Evolutionary conservation across 2,888 invertebrate species (phyloP).

Genomic region (Metacarcinus magister): DNA sequence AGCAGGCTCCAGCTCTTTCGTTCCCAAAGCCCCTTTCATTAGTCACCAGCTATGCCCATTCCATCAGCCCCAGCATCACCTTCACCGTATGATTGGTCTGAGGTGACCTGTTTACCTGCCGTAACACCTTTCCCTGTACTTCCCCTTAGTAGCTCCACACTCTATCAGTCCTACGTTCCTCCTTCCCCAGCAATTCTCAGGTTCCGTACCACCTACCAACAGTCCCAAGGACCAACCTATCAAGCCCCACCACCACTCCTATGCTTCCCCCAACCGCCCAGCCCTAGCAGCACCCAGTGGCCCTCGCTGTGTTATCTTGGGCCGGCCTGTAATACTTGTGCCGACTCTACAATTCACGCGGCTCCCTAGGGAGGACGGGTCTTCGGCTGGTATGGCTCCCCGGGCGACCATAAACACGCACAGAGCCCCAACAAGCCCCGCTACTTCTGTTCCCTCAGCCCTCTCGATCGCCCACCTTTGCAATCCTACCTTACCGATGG

Average conservation of each 20-base stretch:
- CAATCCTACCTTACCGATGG: constrained; percentile 58
- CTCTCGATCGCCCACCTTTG: constrained; percentile 54
- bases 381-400: constrained; percentile 73
- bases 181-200: background rate
- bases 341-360: constrained; percentile 76
- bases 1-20: too few relatives aligned
- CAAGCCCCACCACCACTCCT: background rate
- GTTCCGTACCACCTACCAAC: background rate
- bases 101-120: background rate
- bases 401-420: constrained; percentile 73
- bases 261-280: background rate
- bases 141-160: background rate
- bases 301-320: constrained; percentile 18
- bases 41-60: background rate
- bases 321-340: constrained; percentile 74
- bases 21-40: background rate
- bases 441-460: constrained; percentile 65
- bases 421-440: constrained; percentile 68
- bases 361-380: constrained; percentile 64
- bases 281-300: constrained; percentile 43
- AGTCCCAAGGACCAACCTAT: background rate
- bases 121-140: background rate
- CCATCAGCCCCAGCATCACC: background rate
- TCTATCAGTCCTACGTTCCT: background rate
- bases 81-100: too few relatives aligned